These are phyloP conservation scores for Aeoliscus strigatus DNA, from an alignment of 2,797 vertebrate species.

Conservation along the genomic window DNA sequence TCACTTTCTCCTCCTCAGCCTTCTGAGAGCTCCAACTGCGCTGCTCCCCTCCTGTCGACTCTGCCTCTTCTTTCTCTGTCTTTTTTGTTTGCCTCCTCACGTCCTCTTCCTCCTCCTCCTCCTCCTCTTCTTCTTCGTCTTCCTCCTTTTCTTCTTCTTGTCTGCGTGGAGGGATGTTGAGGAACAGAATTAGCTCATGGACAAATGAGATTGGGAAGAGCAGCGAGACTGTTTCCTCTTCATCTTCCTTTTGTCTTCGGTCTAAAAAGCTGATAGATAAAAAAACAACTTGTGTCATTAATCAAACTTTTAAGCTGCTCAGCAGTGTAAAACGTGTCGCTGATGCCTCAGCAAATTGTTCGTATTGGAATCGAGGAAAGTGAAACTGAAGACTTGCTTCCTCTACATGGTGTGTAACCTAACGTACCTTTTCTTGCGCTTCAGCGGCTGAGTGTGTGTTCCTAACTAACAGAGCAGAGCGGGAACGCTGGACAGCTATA, in stretches of 20 bases:
- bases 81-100: constrained; percentile 24
- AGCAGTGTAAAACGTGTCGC: constrained; percentile 18
- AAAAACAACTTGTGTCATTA: constrained; percentile 24
- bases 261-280: too few species aligned
- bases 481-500: constrained; percentile 31
- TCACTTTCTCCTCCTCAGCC: constrained; percentile 60
- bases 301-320: constrained; percentile 48
- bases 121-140: constrained; percentile 15
- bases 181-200: constrained; percentile 57
- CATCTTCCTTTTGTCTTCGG: constrained; percentile 43
- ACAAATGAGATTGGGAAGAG: constrained; percentile 50
- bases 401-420: constrained; percentile 38
- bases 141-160: constrained; percentile 36
- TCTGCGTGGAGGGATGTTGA: constrained; percentile 58
- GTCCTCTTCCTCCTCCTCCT: constrained; percentile 19
- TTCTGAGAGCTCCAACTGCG: constrained; percentile 41
- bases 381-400: constrained; percentile 11
- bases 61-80: too few species aligned
- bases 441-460: constrained; percentile 34
- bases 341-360: constrained; percentile 30
- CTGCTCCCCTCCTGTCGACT: too few species aligned
- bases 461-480: constrained; percentile 47
- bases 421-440: constrained; percentile 37
- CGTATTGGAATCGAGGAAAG: constrained; percentile 13
- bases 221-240: constrained; percentile 52